Evolutionary conservation across 2,888 invertebrate genomes (phyloP).

Genomic region (Andrena dorsata): DNA sequence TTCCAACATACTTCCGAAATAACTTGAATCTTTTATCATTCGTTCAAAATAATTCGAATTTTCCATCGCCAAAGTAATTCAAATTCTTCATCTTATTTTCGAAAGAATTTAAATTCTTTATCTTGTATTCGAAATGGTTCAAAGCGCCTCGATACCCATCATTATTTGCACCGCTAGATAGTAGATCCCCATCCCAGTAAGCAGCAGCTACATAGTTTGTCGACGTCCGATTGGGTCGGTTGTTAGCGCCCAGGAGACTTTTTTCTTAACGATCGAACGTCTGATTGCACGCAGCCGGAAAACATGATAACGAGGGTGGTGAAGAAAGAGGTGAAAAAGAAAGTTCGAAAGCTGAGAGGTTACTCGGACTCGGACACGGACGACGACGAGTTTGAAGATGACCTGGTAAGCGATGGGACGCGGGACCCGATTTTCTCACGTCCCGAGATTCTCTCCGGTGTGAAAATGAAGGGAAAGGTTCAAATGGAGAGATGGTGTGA

Average conservation of each 20-base stretch:
- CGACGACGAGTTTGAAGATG: slow-evolving; percentile 89
- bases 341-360: slow-evolving; percentile 83
- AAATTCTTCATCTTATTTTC: no score
- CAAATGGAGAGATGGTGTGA: neutral
- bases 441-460: slow-evolving; percentile 14
- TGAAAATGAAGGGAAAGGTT: slow-evolving; percentile 37
- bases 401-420: slow-evolving; percentile 88
- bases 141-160: neutral
- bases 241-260: slow-evolving; percentile 12
- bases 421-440: slow-evolving; percentile 37
- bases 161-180: slow-evolving; percentile 21
- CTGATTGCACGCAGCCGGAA: slow-evolving; percentile 87
- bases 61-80: no score
- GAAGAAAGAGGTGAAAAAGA: slow-evolving; percentile 87
- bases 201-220: slow-evolving; percentile 32
- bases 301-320: slow-evolving; percentile 86
- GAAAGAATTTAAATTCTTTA: neutral
- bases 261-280: slow-evolving; percentile 46
- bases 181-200: slow-evolving; percentile 26
- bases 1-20: no score
- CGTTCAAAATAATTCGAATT: no score
- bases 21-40: no score
- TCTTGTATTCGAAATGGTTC: no score
- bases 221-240: slow-evolving; percentile 29
- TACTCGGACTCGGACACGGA: slow-evolving; percentile 87